Percentiles rank a stretch among this genome's conserved stretches.
Evolutionary conservation across 2,797 vertebrate species (phyloP).

Genomic region (Falco columbarius): DNA sequence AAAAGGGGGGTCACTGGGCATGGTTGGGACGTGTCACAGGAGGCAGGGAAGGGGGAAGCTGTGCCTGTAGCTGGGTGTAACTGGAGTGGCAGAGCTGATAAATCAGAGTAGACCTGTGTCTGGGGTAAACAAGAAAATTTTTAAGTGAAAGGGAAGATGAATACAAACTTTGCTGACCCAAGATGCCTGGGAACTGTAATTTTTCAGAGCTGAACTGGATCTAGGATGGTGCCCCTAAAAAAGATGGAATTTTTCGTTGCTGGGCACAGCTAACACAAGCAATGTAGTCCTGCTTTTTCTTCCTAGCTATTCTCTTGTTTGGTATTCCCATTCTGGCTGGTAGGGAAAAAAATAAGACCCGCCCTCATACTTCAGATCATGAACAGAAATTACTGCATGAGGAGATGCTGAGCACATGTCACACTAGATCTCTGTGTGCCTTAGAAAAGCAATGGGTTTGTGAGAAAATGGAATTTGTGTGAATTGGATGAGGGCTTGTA

Average conservation of each 20-base stretch:
- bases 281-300: not conserved
- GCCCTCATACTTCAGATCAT: not conserved
- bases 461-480: not conserved
- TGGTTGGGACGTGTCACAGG: not conserved
- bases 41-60: not conserved
- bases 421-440: not conserved
- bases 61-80: not conserved
- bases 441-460: not conserved
- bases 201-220: not conserved
- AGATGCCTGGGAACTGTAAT: not conserved
- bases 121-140: not conserved
- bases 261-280: not conserved
- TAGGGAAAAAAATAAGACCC: not conserved
- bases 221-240: not conserved
- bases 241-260: not conserved
- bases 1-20: not conserved
- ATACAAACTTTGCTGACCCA: not conserved
- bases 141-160: not conserved
- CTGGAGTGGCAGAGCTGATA: not conserved
- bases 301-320: not conserved
- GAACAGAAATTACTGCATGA: not conserved
- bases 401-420: not conserved
- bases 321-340: not conserved
- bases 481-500: not conserved
- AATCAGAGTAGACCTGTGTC: not conserved